These are phyloP conservation scores for Aurelia sp. DNA, from an alignment of 30 jellyfish, hydroid and myxozoan species.

Conservation along the genomic window DNA sequence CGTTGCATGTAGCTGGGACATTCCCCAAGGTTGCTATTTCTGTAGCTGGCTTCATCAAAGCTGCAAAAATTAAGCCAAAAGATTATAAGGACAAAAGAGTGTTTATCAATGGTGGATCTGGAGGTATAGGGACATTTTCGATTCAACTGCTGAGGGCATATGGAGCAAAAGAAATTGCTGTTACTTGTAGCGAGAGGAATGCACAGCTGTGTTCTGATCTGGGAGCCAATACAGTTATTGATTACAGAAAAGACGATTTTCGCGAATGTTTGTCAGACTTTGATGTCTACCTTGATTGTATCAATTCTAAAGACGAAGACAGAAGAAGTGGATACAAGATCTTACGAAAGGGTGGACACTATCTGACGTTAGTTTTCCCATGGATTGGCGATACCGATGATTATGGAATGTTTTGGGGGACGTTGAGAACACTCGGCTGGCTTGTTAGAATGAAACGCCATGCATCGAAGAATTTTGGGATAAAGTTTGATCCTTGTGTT, in stretches of 20 bases:
- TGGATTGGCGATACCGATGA: conserved; percentile 62
- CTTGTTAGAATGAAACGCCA: conserved; percentile 43
- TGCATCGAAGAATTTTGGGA: conserved; percentile 25
- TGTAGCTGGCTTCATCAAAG: conserved; percentile 54
- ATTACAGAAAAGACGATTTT: conserved; percentile 50
- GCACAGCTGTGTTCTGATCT: conserved; percentile 40
- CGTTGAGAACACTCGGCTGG: conserved; percentile 31
- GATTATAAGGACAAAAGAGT: conserved; percentile 35
- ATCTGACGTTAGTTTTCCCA: conserved; percentile 46
- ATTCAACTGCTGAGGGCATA: conserved; percentile 40
- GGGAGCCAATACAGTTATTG: conserved; percentile 50
- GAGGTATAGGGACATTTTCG: conserved; percentile 57
- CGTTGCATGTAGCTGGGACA: conserved; percentile 57
- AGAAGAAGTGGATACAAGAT: conserved; percentile 35
- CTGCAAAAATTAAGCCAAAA: conserved; percentile 20
- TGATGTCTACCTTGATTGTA: conserved; percentile 49
- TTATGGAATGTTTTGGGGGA: conserved; percentile 44
- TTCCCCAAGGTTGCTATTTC: conserved; percentile 58
- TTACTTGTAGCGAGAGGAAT: conserved; percentile 43
- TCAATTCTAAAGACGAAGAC: conserved; percentile 42
- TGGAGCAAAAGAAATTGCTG: conserved; percentile 55
- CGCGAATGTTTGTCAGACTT: conserved; percentile 26
- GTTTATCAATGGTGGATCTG: conserved; percentile 64
- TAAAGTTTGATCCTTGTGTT: conserved; percentile 24
- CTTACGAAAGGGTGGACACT: conserved; percentile 48